Conservation (phyloP, 2,113 vertebrate genomes). For the Desmodus rotundus region DNA sequence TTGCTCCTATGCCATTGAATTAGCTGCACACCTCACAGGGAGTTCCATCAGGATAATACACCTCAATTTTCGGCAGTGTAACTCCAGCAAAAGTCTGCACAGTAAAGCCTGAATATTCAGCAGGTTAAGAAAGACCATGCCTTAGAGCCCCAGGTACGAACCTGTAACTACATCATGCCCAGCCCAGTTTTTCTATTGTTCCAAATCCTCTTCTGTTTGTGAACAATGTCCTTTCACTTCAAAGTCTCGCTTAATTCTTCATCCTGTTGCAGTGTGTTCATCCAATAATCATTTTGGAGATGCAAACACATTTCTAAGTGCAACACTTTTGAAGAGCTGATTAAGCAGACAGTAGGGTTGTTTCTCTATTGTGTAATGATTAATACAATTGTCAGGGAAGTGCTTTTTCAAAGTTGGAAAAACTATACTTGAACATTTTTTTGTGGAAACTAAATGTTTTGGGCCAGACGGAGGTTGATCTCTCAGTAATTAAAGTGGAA, state of each 20-base stretch:
- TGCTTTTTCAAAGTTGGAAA: slow-evolving; percentile 1
- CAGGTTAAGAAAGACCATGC: slow-evolving; percentile 37
- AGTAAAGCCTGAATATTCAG: slow-evolving; percentile 26
- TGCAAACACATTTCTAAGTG: not conserved
- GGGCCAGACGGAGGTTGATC: not conserved
- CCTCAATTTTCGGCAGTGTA: not conserved
- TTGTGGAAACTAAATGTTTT: slow-evolving; percentile 11
- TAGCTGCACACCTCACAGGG: not conserved
- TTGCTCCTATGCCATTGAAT: not conserved
- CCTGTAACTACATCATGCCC: not conserved
- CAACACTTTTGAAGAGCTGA: not conserved
- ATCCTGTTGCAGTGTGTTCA: not conserved
- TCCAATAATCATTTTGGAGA: not conserved
- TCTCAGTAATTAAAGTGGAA: not conserved
- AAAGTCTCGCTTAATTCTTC: not conserved
- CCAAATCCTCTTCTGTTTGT: slow-evolving; percentile 36
- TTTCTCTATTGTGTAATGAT: not conserved
- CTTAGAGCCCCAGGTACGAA: slow-evolving; percentile 33
- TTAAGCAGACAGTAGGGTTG: not conserved
- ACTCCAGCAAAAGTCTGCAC: not conserved
- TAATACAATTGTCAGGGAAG: not conserved
- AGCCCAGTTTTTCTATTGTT: not conserved
- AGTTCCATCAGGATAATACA: not conserved
- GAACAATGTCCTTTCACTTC: slow-evolving; percentile 38
- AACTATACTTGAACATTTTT: not conserved